Base-by-base conservation (phyloP, 64 coral and sea anemone species). In the Actinia equina region DNA sequence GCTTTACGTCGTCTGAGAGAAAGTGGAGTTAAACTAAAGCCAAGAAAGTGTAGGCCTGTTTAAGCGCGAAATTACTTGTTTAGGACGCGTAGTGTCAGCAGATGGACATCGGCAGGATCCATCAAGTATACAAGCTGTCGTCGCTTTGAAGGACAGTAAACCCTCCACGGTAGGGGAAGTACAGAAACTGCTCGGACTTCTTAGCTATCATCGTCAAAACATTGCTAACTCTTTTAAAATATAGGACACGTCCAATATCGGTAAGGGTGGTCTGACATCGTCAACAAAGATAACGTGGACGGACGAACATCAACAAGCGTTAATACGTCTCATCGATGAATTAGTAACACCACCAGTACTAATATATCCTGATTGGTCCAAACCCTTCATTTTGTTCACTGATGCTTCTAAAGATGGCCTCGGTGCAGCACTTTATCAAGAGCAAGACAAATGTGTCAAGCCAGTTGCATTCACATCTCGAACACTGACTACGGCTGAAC, bases 81-180 rank as follows among this genome's bases (percentile, higher is more conserved):
- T 86, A 44, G 89, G 89, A 5, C 84, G 90, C 25, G 53, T 92
- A 59, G 90, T 92, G 2, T 92, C 85, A 23, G 79, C 17, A 19
- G 90, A 92, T 44, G 90, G 90, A 4, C 84, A 91, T 55, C 59
- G 84, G 62, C 71, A 58, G 5, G 90, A 92, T 49, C 90, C 90
- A 17, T 74, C 52, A 10, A 87, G 81, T 64, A 92, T 92, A 25
- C 20, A 83, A 46, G 88, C 88, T 44, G 88, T 89, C 11, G 77
- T 58, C n/a, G 43, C 18, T 41, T 77, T 90, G 43, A 83, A 83
- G 37, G 65, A 90, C 15, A 53, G 58, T 30, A 46, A 45, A 63
- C 71, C 71, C 17, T 18, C 82, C 46, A 49, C 82, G 0, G 82
- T 84, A 3, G 82, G 82, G 11, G 82, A 84, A 22, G 82, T 59